Percentiles rank a stretch among this genome's conserved stretches.
Evolutionary conservation across 2,888 invertebrate genomes (phyloP).

Genomic region (Conops quadrifasciatus): DNA sequence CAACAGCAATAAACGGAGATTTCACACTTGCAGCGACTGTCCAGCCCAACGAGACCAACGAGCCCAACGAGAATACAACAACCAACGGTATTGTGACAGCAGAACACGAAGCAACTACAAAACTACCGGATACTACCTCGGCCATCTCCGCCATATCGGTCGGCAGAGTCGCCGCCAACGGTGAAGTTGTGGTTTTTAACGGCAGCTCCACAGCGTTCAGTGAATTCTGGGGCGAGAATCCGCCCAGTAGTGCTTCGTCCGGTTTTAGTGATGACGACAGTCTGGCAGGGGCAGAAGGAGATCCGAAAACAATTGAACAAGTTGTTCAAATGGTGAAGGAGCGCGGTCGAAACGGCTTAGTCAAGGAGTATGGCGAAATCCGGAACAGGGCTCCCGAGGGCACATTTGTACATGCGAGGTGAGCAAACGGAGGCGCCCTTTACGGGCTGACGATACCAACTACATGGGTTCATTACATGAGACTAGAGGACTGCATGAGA

Average conservation of each 20-base stretch:
- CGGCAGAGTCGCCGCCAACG: constrained; percentile 33
- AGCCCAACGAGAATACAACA: constrained; percentile 58
- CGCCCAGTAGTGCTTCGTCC: constrained; percentile 78
- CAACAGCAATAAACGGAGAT: constrained; percentile 47
- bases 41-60: constrained; percentile 37
- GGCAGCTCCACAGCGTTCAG: constrained; percentile 44
- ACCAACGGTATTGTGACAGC: constrained; percentile 38
- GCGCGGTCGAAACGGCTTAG: constrained; percentile 81
- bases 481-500: no score
- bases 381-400: constrained; percentile 84
- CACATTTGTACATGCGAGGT: constrained; percentile 89
- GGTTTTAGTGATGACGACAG: constrained; percentile 93
- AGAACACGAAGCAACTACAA: constrained; percentile 37
- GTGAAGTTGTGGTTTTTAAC: constrained; percentile 37
- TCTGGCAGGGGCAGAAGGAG: constrained; percentile 76
- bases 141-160: no score
- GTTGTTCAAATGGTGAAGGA: constrained; percentile 71
- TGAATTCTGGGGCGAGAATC: constrained; percentile 69
- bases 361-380: constrained; percentile 89
- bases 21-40: constrained; percentile 34
- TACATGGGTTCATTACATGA: no score
- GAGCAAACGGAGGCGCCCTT: no score
- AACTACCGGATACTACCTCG: constrained; percentile 38
- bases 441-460: no score
- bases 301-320: constrained; percentile 75